A percentile compares a stretch with the other conserved stretches of the same genome.
phyloP scores from a whole-genome alignment of 2,888 invertebrate genomes.

The Drosophila paracracens region DNA sequence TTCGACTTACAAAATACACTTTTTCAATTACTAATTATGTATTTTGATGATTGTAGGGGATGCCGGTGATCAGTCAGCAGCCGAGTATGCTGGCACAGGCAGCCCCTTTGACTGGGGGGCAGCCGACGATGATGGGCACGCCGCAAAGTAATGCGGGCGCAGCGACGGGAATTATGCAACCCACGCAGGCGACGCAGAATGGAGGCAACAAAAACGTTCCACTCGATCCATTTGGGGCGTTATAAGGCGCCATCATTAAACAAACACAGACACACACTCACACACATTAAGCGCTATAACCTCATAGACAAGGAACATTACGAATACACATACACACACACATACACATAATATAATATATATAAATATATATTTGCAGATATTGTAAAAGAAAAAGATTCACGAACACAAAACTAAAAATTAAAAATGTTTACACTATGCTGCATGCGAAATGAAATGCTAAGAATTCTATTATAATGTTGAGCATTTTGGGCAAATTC shows the following conservation, averaged over 20 bases:
- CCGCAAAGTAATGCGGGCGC: constrained; percentile 81
- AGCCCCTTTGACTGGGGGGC: constrained; percentile 85
- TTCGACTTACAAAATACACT: constrained; percentile 5
- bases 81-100: constrained; percentile 84
- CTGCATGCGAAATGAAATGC: constrained; percentile 48
- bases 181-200: constrained; percentile 76
- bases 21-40: constrained; percentile 27
- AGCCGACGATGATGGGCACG: constrained; percentile 81
- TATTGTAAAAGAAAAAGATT: constrained; percentile 39
- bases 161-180: constrained; percentile 80
- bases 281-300: constrained; percentile 63
- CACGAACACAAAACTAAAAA: constrained; percentile 45
- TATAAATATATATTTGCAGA: constrained; percentile 57
- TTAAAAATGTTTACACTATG: constrained; percentile 60
- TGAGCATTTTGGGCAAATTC: constrained; percentile 54
- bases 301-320: constrained; percentile 63
- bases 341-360: constrained; percentile 41
- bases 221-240: constrained; percentile 87
- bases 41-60: constrained; percentile 81
- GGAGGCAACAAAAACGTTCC: constrained; percentile 85
- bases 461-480: constrained; percentile 67
- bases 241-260: constrained; percentile 77
- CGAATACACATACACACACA: constrained; percentile 42
- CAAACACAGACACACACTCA: constrained; percentile 31
- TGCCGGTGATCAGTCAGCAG: constrained; percentile 84